A percentile compares a stretch with the other conserved stretches of the same genome.
phyloP scores from a whole-genome alignment of 1,140 invertebrate species.

The Platyscapa corneri region DNA sequence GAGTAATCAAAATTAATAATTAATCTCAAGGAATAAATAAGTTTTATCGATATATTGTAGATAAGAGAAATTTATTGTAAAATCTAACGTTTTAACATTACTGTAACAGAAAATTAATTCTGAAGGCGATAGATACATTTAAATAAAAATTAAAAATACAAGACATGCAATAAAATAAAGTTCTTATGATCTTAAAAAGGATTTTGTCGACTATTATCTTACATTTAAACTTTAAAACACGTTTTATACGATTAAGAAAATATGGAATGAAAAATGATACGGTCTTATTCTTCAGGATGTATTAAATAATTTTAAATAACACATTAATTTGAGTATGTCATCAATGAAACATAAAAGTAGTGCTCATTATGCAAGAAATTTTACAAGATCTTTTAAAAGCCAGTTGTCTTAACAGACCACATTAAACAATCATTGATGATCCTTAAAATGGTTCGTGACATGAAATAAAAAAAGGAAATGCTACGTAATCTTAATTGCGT shows the following conservation, averaged over 20 bases:
- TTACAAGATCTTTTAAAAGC: not conserved
- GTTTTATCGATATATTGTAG: too few species aligned
- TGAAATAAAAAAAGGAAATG: slow-evolving; percentile 14
- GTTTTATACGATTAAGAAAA: not conserved
- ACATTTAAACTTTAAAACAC: not conserved
- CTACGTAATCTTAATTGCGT: slow-evolving; percentile 10
- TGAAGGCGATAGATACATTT: too few species aligned
- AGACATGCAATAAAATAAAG: not conserved
- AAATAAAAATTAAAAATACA: too few species aligned
- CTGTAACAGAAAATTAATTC: too few species aligned
- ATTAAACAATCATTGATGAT: not conserved
- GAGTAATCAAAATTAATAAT: too few species aligned
- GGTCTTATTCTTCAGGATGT: not conserved
- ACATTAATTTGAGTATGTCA: not conserved
- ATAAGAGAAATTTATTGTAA: not conserved
- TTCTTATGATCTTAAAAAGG: not conserved
- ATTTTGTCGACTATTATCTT: too few species aligned
- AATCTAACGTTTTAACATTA: not conserved
- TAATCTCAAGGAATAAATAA: too few species aligned
- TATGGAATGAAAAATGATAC: too few species aligned
- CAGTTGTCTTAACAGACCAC: not conserved
- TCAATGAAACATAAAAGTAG: not conserved
- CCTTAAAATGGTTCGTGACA: not conserved
- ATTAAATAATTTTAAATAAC: not conserved
- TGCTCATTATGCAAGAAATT: not conserved